Base-by-base conservation (phyloP, 2,797 vertebrate species). In the Argyrosomus regius region DNA sequence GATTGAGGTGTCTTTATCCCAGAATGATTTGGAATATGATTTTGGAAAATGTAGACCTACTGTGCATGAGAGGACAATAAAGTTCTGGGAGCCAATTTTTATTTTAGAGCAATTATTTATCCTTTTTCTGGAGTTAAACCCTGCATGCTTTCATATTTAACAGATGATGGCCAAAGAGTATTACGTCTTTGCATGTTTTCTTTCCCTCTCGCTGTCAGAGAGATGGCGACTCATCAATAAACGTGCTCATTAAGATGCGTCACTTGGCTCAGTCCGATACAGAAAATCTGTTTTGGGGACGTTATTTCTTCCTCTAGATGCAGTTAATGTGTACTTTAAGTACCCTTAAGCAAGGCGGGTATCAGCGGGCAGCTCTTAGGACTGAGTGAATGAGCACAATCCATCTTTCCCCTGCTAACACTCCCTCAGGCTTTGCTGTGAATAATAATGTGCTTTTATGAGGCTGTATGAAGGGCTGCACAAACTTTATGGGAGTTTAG, bases 361-460 rank as follows among this genome's bases (percentile, higher is more conserved):
- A 26, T 75, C 68, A 74, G 16, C 43, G 6, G 45, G 70, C 56
- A 50, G 80, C 57, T 75, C 31, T 24, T 6, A 35, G 58, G 24
- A 57, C 49, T 48, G 43, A 73, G 24, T 49, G 48, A 78, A 78
- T 77, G 62, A 85, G 43, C 57, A 35, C 54, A 31, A 82, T 80
- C 54, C 59, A 80, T 80, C 73, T 75, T 63, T 60, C 39, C 64
- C 31, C 57, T 69, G n/a, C 63, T 58, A 39, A 8, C 46, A 22
- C 78, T 68, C 41, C 64, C 60, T 13, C 67, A 13, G 72, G 78
- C 67, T 41, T 63, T 49, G 26, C 62, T 54, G 45, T 54, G 52
- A 80, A 77, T 75, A 68, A 72, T 71, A 56, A 70, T 71, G 43
- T 65, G 48, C 53, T 68, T 70, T 75, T 68, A 75, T 66, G 48